Evolutionary conservation across 2,888 invertebrate genomes (phyloP).

Genomic region (Sinohyriopsis cumingii): DNA sequence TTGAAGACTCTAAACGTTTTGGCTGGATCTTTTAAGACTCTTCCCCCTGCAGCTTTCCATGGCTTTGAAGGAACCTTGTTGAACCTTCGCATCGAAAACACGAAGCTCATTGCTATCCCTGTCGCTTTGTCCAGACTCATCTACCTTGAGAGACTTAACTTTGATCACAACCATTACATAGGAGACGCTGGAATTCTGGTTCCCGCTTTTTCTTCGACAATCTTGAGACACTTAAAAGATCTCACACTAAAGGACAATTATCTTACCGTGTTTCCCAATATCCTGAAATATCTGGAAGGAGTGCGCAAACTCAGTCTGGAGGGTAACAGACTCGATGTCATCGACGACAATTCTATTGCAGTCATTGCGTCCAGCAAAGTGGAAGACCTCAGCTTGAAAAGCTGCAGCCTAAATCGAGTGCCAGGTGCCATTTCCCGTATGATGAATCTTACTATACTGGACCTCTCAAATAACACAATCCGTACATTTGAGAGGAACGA

Average conservation of each 20-base stretch:
- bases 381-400: slow-evolving; percentile 26
- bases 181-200: slow-evolving; percentile 38
- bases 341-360: slow-evolving; percentile 15
- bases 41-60: slow-evolving; percentile 33
- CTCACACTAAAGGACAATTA: slow-evolving; percentile 10
- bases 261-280: slow-evolving; percentile 14
- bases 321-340: slow-evolving; percentile 15
- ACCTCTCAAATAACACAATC: slow-evolving; percentile 39
- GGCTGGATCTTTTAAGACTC: slow-evolving; percentile 25
- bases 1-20: slow-evolving; percentile 27
- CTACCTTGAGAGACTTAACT: slow-evolving; percentile 29
- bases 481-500: slow-evolving; percentile 44
- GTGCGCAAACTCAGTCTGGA: slow-evolving; percentile 10
- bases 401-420: slow-evolving; percentile 37
- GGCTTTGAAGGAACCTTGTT: slow-evolving; percentile 38
- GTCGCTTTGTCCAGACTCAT: slow-evolving; percentile 32
- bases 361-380: slow-evolving; percentile 18
- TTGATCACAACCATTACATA: slow-evolving; percentile 36
- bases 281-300: slow-evolving; percentile 9
- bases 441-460: slow-evolving; percentile 20
- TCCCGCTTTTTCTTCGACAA: slow-evolving; percentile 28
- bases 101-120: slow-evolving; percentile 28
- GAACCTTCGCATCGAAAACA: slow-evolving; percentile 34
- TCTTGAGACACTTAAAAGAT: not conserved
- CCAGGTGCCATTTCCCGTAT: slow-evolving; percentile 37